Evolutionary conservation across 2,113 vertebrate genomes (phyloP), one percentile per base, ranked within the genome.

Genomic region (Micromys minutus): DNA sequence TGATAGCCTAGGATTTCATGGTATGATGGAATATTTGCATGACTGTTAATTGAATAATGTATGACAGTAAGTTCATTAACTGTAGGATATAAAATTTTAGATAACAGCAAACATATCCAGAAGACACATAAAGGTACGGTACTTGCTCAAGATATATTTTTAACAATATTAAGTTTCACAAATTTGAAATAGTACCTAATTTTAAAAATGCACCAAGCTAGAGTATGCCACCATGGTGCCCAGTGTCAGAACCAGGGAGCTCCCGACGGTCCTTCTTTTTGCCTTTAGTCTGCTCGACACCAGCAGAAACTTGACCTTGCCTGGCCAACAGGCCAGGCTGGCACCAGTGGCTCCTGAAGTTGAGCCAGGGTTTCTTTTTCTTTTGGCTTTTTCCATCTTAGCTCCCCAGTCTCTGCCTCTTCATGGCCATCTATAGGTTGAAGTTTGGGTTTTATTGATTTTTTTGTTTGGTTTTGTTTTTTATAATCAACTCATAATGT

Each of bases 221-320:
- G 83, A 55, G n/a, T n/a, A 67, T 26, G 5, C 22, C 50, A n/a
- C 13, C 50, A 10, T 26, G 15, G 69, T n/a, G 93, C 96, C 24
- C 55, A 76, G 95, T 88, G 55, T 17, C 42, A 31, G 72, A 83
- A 81, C 97, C 72, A 96, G 94, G 96, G 94, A 87, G 96, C 96
- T 92, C 76, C 81, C 93, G 50, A 75, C 77, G 71, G 72, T 77
- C 75, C 83, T 61, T 94, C 94, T 92, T 84, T 96, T 97, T 97
- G 96, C 96, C 93, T 97, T 96, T 97, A 85, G 95, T 95, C 97
- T 95, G 94, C 96, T 97, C 93, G 89, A 97, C 97, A 98, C 98
- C 98, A 98, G 98, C 98, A 98, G 97, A 98, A 95, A 97, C 95
- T 81, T 31, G 96, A 97, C 97, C 98, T 95, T 91, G 97, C 97